Conservation (phyloP, 2,113 vertebrate species). For the Myanophis thanlyinensis region DNA sequence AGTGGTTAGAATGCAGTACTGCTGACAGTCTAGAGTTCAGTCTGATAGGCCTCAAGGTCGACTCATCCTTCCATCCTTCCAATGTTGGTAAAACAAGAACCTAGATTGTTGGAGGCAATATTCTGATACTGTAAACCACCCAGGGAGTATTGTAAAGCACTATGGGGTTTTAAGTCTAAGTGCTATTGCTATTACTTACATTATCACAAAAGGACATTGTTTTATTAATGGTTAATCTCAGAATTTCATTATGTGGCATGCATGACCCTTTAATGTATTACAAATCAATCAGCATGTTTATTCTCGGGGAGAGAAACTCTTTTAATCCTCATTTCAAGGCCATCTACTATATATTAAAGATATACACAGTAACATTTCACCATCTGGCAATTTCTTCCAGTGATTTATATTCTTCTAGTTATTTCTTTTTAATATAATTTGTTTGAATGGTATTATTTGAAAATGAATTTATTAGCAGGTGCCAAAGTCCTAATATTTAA, state of each 20-base stretch:
- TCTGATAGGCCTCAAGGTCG: not conserved
- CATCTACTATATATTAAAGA: conserved; percentile 1
- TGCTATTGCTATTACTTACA: not conserved
- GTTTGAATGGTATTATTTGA: not conserved
- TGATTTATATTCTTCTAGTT: not conserved
- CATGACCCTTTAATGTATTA: not conserved
- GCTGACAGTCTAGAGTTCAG: not conserved
- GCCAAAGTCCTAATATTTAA: not conserved
- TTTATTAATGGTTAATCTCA: conserved; percentile 8
- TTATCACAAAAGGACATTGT: not conserved
- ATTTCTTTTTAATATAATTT: not conserved
- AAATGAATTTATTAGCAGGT: not conserved
- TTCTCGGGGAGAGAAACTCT: conserved; percentile 28
- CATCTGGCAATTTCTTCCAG: not conserved
- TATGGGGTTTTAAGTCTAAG: not conserved
- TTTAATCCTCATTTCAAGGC: conserved; percentile 34
- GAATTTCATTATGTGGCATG: not conserved
- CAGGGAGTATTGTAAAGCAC: not conserved
- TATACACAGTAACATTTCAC: not conserved
- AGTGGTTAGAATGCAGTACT: not conserved
- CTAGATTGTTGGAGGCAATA: not conserved
- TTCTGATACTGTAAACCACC: not conserved
- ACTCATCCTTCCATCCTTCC: not conserved
- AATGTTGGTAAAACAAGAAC: not conserved
- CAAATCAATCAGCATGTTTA: conserved; percentile 14